These are phyloP conservation scores for Nasua narica DNA, from an alignment of 2,797 vertebrate species.

Conservation along the genomic window DNA sequence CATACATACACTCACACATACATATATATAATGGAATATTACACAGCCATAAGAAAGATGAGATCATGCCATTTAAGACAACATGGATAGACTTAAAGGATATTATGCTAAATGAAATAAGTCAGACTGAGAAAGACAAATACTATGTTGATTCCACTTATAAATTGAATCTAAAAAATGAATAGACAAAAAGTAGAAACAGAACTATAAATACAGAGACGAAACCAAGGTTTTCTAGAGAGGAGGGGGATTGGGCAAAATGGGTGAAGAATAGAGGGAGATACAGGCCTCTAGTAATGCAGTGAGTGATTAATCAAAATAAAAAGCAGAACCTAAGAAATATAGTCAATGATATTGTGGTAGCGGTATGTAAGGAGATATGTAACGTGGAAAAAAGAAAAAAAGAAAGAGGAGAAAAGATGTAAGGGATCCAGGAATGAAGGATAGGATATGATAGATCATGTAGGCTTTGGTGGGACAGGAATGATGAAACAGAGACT, in stretches of 20 bases:
- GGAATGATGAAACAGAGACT: background rate
- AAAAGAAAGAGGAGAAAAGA: background rate
- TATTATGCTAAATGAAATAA: background rate
- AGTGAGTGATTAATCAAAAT: background rate
- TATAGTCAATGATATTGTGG: background rate
- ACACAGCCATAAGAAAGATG: background rate
- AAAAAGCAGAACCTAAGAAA: background rate
- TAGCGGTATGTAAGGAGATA: background rate
- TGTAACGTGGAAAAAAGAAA: background rate
- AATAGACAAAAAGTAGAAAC: background rate
- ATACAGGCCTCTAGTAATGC: background rate
- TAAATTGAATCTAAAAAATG: background rate
- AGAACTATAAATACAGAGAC: background rate
- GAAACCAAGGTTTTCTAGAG: background rate
- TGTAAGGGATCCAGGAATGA: background rate
- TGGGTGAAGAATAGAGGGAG: background rate
- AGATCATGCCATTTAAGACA: background rate
- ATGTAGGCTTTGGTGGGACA: background rate
- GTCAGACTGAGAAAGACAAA: background rate
- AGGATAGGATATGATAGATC: background rate
- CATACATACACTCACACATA: background rate
- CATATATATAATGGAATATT: background rate
- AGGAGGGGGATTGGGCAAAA: background rate
- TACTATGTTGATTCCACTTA: background rate
- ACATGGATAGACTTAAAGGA: background rate